These are phyloP conservation scores for Actinopyga echinites DNA, from an alignment of 53 echinoderm and acorn worm genomes.

Conservation along the genomic window DNA sequence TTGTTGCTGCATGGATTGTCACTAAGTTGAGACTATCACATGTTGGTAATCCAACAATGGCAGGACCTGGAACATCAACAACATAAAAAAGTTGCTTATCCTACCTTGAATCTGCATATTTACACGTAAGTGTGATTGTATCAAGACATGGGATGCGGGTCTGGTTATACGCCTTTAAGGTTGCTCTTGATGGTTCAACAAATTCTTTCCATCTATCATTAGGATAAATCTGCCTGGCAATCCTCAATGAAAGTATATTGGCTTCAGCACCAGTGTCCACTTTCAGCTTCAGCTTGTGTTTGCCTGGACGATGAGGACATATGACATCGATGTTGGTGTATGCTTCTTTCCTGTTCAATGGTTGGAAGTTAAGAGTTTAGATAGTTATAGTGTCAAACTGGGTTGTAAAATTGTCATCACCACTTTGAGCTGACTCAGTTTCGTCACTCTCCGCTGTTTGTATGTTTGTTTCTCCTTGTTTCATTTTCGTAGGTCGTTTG, in stretches of 20 bases:
- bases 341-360: neutral
- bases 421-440: constrained; percentile 8
- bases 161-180: constrained; percentile 57
- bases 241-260: constrained; percentile 57
- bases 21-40: constrained; percentile 50
- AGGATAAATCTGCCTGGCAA: constrained; percentile 50
- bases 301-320: constrained; percentile 44
- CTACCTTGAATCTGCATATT: constrained; percentile 42
- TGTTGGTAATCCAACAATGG: constrained; percentile 59
- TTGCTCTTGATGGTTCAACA: constrained; percentile 15
- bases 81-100: constrained; percentile 49
- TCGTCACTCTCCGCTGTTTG: constrained; percentile 14
- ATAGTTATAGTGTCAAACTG: neutral
- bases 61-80: constrained; percentile 64
- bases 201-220: constrained; percentile 39
- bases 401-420: neutral
- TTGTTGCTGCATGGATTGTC: constrained; percentile 41
- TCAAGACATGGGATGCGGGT: constrained; percentile 50
- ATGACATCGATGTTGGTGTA: constrained; percentile 52
- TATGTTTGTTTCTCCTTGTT: neutral
- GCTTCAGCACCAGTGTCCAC: constrained; percentile 67
- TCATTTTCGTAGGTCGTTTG: constrained; percentile 9
- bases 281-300: constrained; percentile 50
- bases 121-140: constrained; percentile 40
- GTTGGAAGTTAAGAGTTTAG: neutral